Conservation (phyloP, 2,797 vertebrate species). For the Okamejei kenojei region DNA sequence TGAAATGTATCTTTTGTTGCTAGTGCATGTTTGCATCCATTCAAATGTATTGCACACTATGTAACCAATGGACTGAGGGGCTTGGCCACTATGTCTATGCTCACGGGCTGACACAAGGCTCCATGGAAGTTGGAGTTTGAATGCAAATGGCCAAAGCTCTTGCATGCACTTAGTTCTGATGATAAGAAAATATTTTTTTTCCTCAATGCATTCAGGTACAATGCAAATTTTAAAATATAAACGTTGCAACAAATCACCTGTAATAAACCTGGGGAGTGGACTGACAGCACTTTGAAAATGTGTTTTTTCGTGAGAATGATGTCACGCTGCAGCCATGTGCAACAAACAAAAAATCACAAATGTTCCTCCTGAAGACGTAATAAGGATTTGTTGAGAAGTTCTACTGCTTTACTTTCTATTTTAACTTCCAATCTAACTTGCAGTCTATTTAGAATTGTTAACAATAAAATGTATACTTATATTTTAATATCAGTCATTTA, state of each 20-base stretch:
- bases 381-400: neutral
- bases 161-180: too few relatives aligned
- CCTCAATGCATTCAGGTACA: neutral
- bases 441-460: neutral
- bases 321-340: neutral
- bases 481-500: neutral
- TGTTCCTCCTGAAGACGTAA: neutral
- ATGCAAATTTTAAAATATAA: neutral
- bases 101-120: too few relatives aligned
- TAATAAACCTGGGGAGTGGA: neutral
- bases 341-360: neutral
- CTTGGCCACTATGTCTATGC: too few relatives aligned
- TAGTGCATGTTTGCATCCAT: too few relatives aligned
- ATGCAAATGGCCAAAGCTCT: too few relatives aligned
- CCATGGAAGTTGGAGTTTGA: too few relatives aligned
- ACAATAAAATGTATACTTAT: neutral
- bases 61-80: too few relatives aligned
- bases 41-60: too few relatives aligned
- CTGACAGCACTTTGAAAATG: neutral
- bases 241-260: neutral
- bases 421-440: neutral
- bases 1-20: too few relatives aligned
- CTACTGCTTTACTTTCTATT: neutral
- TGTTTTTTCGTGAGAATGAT: neutral
- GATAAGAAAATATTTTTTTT: too few relatives aligned